A percentile compares a stretch with the other conserved stretches of the same genome.
These are phyloP conservation scores for Podarcis muralis DNA, from an alignment of 2,113 vertebrate species.

Conservation along the genomic window DNA sequence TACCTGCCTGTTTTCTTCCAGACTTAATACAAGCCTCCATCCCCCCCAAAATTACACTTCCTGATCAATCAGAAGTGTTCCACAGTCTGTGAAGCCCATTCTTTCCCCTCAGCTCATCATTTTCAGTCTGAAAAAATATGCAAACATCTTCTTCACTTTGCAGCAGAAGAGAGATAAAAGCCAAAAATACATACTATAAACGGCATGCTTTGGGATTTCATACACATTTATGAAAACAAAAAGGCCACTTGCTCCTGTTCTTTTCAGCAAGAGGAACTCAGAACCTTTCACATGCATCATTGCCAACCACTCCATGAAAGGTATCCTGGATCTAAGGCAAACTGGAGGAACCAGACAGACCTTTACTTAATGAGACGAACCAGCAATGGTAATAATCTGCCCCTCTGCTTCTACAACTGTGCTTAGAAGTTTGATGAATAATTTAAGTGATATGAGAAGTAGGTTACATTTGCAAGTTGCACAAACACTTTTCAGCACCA, in stretches of 20 bases:
- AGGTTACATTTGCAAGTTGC: conserved; percentile 57
- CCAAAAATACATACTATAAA: neutral
- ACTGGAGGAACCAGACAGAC: conserved; percentile 18
- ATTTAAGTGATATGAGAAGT: conserved; percentile 49
- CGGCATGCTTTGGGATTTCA: neutral
- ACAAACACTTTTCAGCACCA: conserved; percentile 16
- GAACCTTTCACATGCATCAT: neutral
- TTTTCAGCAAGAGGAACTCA: neutral
- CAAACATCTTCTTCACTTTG: neutral
- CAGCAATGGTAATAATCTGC: neutral
- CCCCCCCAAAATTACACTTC: neutral
- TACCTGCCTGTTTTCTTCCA: neutral
- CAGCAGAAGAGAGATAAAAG: neutral
- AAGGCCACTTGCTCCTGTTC: neutral
- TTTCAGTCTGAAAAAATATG: neutral
- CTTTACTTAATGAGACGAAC: conserved; percentile 19
- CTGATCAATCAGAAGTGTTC: neutral
- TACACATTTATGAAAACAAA: neutral
- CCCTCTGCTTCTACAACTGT: conserved; percentile 13
- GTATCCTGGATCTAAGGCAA: conserved; percentile 12
- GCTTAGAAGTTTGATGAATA: conserved; percentile 50
- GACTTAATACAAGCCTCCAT: neutral
- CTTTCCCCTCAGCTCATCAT: neutral
- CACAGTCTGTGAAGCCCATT: neutral
- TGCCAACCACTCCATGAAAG: neutral